Percentiles rank a stretch among this genome's conserved stretches.
Evolutionary conservation across 1,140 invertebrate species (phyloP).

Genomic region (Drosophila ficusphila): DNA sequence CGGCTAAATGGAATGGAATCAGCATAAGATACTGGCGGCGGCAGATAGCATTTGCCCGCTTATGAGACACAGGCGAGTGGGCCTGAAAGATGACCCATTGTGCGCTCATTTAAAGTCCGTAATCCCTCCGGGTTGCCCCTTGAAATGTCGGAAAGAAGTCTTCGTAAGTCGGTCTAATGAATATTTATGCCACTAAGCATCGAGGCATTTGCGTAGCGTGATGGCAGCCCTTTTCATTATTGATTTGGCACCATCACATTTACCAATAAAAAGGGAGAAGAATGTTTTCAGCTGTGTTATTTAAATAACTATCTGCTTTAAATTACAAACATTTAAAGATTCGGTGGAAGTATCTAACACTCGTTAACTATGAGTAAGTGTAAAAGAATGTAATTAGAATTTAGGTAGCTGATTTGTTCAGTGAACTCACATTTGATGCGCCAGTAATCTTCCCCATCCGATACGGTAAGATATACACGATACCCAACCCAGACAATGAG

Average conservation of each 20-base stretch:
- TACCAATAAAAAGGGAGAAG: constrained; percentile 1
- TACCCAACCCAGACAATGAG: constrained; percentile 27
- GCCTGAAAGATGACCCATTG: constrained; percentile 25
- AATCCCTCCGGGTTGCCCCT: constrained; percentile 30
- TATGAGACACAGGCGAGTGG: constrained; percentile 15
- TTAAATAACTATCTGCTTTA: no score
- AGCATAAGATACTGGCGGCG: constrained; percentile 31
- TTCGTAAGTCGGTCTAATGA: constrained; percentile 20
- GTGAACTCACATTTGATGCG: constrained; percentile 2
- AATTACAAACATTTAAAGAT: no score
- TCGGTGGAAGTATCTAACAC: no score
- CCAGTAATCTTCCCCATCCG: constrained; percentile 11
- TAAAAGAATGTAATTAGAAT: no score
- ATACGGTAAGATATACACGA: no score
- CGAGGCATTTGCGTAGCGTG: neutral
- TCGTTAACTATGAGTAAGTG: no score
- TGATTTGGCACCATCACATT: neutral
- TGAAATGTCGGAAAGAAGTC: constrained; percentile 9
- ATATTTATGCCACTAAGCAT: constrained; percentile 16
- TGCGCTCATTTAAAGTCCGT: constrained; percentile 37
- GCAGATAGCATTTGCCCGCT: constrained; percentile 20
- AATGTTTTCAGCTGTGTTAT: no score
- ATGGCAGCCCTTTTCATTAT: constrained; percentile 2
- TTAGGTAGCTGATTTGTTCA: neutral
- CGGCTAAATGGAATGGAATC: constrained; percentile 28